Base-by-base conservation (phyloP, 2,888 invertebrate species). In the Dicyrtomina minuta region DNA sequence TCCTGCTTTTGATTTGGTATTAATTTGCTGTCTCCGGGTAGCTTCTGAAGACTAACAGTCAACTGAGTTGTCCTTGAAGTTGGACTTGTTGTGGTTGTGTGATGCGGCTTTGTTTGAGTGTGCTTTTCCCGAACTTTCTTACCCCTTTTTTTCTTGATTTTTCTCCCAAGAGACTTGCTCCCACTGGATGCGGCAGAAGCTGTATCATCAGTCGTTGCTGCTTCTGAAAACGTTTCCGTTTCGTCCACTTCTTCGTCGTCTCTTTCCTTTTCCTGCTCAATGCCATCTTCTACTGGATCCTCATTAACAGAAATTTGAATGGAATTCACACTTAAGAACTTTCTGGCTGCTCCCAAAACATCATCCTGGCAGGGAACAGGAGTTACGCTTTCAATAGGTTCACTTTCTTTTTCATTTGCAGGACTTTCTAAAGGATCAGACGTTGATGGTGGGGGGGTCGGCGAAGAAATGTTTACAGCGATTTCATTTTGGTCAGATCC, bases 111-210 rank as follows among this genome's bases (percentile, higher is more conserved):
- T 10, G 59, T 59, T 24, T 68, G 68, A 3, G 68, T 68, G 20
- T 68, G 60, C 20, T 68, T 68, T 22, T 68, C 68, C 20, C 60
- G n/a, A 8, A 68, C 60, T 53, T 68, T 68, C 41, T 22, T 10
- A n/a, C 24, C 51, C 24, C 53, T 60, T 26, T 68, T 68, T 15
- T 68, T 68, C 24, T 46, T 60, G 5, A n/a, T 20, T 15, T 12
- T 13, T 55, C 13, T 2, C 2, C 2, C 26, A 17, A 3, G 3
- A 6, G 46, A 17, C 4, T 12, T 20, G 3, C 2, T 2, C 5
- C 15, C 55, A 15, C 17, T 20, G 2, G 13, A 20, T 5, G 17
- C 55, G 8, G 55, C 22, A 20, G 61, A 61, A 1, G 46, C 13
- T 10, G 61, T 12, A 6, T 33, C 33, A 8, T 33, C 33, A 33